Conservation (phyloP, 1,140 invertebrate genomes). For the Drosophila malerkotliana region DNA sequence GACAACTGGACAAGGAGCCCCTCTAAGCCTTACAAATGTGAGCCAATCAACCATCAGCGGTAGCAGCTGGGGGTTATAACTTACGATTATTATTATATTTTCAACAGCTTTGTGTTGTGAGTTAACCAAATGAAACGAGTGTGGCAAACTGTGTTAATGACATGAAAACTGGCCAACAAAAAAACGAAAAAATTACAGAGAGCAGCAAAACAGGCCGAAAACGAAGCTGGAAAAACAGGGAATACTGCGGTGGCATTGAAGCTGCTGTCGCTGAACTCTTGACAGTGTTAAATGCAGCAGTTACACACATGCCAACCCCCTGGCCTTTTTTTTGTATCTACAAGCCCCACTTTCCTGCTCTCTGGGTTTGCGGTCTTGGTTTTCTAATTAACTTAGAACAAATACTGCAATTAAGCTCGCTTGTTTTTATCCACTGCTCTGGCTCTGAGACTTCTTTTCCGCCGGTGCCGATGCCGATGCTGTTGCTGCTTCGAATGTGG, state of each 20-base stretch:
- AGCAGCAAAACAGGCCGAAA: constrained; percentile 24
- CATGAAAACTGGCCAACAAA: constrained; percentile 58
- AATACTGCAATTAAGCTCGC: constrained; percentile 80
- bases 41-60: constrained; percentile 42
- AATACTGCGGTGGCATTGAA: constrained; percentile 26
- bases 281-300: constrained; percentile 79
- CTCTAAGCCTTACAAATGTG: constrained; percentile 59
- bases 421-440: constrained; percentile 56
- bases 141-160: constrained; percentile 74
- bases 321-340: constrained; percentile 1
- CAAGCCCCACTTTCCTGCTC: constrained; percentile 7
- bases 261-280: constrained; percentile 61
- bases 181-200: constrained; percentile 16
- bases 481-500: constrained; percentile 66
- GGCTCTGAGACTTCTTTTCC: constrained; percentile 37
- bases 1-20: constrained; percentile 27
- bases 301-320: constrained; percentile 62
- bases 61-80: constrained; percentile 66
- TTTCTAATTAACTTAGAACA: constrained; percentile 82
- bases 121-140: constrained; percentile 37
- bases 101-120: constrained; percentile 57
- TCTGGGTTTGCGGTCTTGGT: constrained; percentile 45
- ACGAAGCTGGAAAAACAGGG: constrained; percentile 39
- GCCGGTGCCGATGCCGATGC: constrained; percentile 5
- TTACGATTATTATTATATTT: constrained; percentile 68